Evolutionary conservation across 2,113 vertebrate species (phyloP).

Genomic region (Seriola dumerili): DNA sequence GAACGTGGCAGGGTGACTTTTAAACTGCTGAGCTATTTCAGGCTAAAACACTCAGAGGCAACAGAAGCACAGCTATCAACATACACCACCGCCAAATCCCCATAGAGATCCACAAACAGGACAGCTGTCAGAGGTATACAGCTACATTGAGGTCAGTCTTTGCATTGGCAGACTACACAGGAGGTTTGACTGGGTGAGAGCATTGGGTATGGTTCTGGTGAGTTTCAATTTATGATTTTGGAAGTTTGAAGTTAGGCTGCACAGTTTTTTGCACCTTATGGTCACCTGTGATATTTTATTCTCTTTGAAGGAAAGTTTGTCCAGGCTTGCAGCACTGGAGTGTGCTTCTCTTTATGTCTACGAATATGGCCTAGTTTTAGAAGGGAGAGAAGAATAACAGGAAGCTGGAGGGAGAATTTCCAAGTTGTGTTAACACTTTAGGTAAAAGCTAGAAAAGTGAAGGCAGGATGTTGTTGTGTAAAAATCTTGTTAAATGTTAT

Average conservation of each 20-base stretch:
- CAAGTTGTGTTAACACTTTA: constrained; percentile 28
- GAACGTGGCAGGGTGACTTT: constrained; percentile 45
- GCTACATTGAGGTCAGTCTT: constrained; percentile 1
- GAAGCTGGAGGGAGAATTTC: constrained; percentile 60
- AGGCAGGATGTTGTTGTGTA: not conserved
- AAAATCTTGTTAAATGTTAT: constrained; percentile 5
- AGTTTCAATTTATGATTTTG: constrained; percentile 30
- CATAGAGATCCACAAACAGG: constrained; percentile 57
- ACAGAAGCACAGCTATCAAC: constrained; percentile 56
- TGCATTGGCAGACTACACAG: constrained; percentile 18
- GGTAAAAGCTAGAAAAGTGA: constrained; percentile 30
- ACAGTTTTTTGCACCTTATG: not conserved
- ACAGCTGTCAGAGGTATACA: constrained; percentile 45
- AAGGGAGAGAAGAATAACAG: constrained; percentile 64
- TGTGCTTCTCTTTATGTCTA: constrained; percentile 1
- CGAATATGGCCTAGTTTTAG: constrained; percentile 4
- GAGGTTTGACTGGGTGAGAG: not conserved
- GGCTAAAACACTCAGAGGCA: constrained; percentile 56
- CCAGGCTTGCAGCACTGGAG: not conserved
- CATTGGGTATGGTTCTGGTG: constrained; percentile 19
- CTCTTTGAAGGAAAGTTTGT: not conserved
- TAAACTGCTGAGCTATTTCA: constrained; percentile 72
- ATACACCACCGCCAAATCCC: constrained; percentile 51
- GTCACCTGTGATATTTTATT: not conserved
- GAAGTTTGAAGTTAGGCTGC: not conserved